These are phyloP conservation scores for Drosophila aldrichi DNA, from an alignment of 2,888 invertebrate genomes.

Conservation along the genomic window DNA sequence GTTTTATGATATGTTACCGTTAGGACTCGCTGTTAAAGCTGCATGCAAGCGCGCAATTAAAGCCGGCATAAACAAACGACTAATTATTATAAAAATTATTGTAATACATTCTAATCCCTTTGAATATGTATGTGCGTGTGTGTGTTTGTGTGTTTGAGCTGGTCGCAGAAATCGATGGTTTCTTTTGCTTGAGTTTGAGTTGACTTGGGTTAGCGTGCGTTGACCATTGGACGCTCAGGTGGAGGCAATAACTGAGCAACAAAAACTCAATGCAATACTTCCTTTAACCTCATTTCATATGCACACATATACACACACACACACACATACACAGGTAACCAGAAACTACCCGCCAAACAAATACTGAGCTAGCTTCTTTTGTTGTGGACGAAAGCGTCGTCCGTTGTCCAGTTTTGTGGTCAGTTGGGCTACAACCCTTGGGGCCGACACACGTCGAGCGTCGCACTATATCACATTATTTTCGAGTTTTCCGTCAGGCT, in stretches of 20 bases:
- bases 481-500: constrained; percentile 53
- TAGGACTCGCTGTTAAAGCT: constrained; percentile 5
- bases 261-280: constrained; percentile 70
- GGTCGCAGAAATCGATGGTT: constrained; percentile 70
- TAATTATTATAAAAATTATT: constrained; percentile 58
- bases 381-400: constrained; percentile 67
- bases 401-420: constrained; percentile 76
- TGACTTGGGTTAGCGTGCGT: constrained; percentile 75
- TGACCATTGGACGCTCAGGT: constrained; percentile 70
- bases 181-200: constrained; percentile 55
- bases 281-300: constrained; percentile 84
- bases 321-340: constrained; percentile 10
- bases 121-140: neutral
- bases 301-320: constrained; percentile 58
- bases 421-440: constrained; percentile 83
- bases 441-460: constrained; percentile 36
- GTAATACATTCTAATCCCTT: constrained; percentile 26
- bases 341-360: constrained; percentile 71
- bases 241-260: constrained; percentile 41
- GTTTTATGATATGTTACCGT: constrained; percentile 2
- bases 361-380: constrained; percentile 50
- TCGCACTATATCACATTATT: constrained; percentile 29
- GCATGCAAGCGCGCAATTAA: constrained; percentile 68
- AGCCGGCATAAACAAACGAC: constrained; percentile 47
- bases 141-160: constrained; percentile 10